Evolutionary conservation across 2,113 vertebrate species (phyloP).

Genomic region (Anhinga anhinga): DNA sequence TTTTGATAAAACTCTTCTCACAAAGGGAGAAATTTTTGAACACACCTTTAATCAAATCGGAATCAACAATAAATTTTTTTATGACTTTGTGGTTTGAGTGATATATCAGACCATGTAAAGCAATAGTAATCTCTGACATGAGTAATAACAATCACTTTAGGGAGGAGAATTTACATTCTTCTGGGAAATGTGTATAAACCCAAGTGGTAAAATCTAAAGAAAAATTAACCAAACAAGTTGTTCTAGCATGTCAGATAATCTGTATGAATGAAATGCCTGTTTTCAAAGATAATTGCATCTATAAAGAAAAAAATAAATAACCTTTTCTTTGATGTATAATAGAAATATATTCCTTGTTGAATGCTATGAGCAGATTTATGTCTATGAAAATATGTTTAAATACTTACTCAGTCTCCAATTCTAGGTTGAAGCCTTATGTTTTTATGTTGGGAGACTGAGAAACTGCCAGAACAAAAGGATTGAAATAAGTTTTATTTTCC

Average conservation of each 20-base stretch:
- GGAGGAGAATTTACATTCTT: not conserved
- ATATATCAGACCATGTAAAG: not conserved
- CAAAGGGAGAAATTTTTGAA: not conserved
- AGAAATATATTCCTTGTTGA: not conserved
- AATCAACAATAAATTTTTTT: not conserved
- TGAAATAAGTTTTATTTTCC: conserved; percentile 54
- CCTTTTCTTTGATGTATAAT: not conserved
- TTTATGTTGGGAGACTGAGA: not conserved
- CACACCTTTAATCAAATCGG: not conserved
- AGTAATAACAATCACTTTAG: not conserved
- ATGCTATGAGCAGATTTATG: not conserved
- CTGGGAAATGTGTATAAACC: not conserved
- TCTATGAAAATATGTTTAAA: not conserved
- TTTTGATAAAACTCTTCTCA: not conserved
- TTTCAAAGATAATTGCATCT: not conserved
- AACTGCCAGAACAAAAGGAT: conserved; percentile 32
- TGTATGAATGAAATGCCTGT: not conserved
- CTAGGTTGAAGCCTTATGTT: not conserved
- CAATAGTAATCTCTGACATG: not conserved
- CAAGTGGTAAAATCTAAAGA: not conserved
- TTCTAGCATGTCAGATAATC: not conserved
- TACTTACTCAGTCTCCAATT: not conserved
- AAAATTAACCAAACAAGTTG: not conserved
- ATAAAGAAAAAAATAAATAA: not conserved
- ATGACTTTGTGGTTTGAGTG: not conserved